Base-by-base conservation (phyloP, 2,797 vertebrate species). In the Cyclura pinguis region DNA sequence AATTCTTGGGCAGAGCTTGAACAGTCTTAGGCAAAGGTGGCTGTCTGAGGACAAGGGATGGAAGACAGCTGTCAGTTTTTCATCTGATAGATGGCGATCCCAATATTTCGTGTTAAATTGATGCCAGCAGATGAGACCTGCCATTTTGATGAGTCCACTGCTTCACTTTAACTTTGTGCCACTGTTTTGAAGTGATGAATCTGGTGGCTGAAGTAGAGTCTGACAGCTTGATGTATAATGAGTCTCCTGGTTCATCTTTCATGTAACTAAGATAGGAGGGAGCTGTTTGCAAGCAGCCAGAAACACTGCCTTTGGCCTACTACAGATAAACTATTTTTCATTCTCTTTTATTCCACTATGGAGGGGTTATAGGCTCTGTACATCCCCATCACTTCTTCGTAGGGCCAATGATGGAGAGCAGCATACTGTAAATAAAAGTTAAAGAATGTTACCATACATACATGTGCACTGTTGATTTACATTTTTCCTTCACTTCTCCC, bases 91-190 rank as follows among this genome's bases (percentile, higher is more conserved):
- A 84, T 64, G 20, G 1, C 67, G 81, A 84, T 64, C 32, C 22
- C 32, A 80, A 24, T 32, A 55, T 0, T 32, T 0, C 0, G 2
- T 35, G 38, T 6, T 73, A 32, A 32, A n/a, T 1, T 18, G 55
- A 55, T 88, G 4, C 4, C 0, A 27, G 0, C 50, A 55, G 18
- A n/a, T 0, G 3, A 3, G 27, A 8, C 1, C 73, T 35, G 14
- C 13, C 22, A 29, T 55, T 82, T 29, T 81, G 59, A 50, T 77
- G 5, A 38, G 29, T 0, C 0, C 14, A 6, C 14, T 78, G 35
- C 52, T 72, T 69, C 0, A 67, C 50, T 62, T 90, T 42, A 82
- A 38, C 5, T 76, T 38, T 88, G n/a, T 52, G 18, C 18, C 86
- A 88, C 3, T 91, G 90, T 77, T 81, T 57, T 50, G 22, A 88